Percentiles rank a stretch among this genome's conserved stretches.
These are phyloP conservation scores for Smittia aterrima DNA, from an alignment of 2,888 invertebrate genomes.

Conservation along the genomic window DNA sequence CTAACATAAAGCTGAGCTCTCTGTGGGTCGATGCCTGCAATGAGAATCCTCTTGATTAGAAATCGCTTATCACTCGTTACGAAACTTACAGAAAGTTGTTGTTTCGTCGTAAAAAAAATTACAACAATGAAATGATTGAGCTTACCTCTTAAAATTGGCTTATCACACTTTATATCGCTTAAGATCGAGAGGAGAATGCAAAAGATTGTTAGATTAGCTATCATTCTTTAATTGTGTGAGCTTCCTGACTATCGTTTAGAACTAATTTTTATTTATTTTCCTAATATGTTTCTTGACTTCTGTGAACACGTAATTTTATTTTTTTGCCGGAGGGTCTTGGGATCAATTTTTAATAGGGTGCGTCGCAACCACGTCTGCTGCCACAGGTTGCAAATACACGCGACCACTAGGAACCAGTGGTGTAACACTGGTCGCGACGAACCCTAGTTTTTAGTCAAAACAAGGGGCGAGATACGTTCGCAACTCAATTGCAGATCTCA, in stretches of 20 bases:
- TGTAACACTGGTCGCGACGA: too few species aligned
- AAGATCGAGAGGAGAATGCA: conserved; percentile 15
- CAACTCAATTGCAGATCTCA: too few species aligned
- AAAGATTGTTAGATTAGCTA: conserved; percentile 10
- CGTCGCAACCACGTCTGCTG: too few species aligned
- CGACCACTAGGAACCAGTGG: too few species aligned
- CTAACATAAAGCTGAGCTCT: conserved; percentile 32
- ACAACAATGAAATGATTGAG: neutral
- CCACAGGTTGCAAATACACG: too few species aligned
- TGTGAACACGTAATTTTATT: neutral
- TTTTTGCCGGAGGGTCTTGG: neutral
- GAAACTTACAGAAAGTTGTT: neutral
- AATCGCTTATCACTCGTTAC: neutral
- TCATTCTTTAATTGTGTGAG: neutral
- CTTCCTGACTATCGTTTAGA: neutral
- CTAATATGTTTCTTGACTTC: neutral
- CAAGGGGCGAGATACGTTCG: too few species aligned
- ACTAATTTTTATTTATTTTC: neutral
- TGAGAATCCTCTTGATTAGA: neutral
- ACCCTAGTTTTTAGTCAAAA: too few species aligned
- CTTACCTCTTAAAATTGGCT: conserved; percentile 40
- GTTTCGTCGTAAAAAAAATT: neutral
- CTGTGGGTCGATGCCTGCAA: conserved; percentile 27
- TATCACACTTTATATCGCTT: conserved; percentile 24
- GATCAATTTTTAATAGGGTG: too few species aligned